Evolutionary conservation across 1,140 invertebrate species (phyloP).

Genomic region (Drosophila sproati): DNA sequence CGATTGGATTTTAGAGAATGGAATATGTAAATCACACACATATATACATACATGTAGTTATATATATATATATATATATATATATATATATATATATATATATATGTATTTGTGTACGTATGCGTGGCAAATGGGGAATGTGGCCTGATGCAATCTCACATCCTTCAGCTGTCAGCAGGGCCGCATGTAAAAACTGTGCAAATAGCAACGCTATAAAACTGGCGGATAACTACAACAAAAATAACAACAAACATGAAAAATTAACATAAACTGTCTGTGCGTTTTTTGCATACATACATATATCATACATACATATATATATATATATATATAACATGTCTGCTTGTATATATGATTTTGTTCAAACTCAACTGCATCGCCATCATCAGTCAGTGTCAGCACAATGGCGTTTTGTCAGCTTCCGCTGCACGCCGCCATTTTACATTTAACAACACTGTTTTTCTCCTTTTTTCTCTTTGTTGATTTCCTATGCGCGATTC

Average conservation of each 20-base stretch:
- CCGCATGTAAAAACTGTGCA: constrained; percentile 60
- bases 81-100: not conserved
- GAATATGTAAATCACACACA: constrained; percentile 18
- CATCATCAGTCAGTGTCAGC: constrained; percentile 79
- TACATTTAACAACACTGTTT: constrained; percentile 54
- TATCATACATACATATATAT: constrained; percentile 2
- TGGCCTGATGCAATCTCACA: constrained; percentile 33
- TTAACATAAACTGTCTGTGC: constrained; percentile 62
- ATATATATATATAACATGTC: constrained; percentile 2
- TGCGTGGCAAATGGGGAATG: not conserved
- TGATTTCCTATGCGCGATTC: constrained; percentile 43
- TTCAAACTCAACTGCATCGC: constrained; percentile 27
- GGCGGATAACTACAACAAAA: constrained; percentile 4
- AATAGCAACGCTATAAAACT: constrained; percentile 55
- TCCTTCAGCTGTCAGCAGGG: constrained; percentile 50
- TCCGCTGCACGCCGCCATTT: constrained; percentile 65
- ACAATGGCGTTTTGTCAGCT: constrained; percentile 77
- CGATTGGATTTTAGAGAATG: constrained; percentile 26
- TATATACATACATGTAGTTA: not conserved
- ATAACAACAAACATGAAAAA: constrained; percentile 68
- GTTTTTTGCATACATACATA: constrained; percentile 13
- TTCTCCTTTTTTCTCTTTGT: constrained; percentile 6
- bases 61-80: not conserved
- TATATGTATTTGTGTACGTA: too few species aligned
- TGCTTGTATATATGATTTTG: constrained; percentile 29